phyloP scores from a whole-genome alignment of 2,888 invertebrate genomes.

The Galeruca laticollis region DNA sequence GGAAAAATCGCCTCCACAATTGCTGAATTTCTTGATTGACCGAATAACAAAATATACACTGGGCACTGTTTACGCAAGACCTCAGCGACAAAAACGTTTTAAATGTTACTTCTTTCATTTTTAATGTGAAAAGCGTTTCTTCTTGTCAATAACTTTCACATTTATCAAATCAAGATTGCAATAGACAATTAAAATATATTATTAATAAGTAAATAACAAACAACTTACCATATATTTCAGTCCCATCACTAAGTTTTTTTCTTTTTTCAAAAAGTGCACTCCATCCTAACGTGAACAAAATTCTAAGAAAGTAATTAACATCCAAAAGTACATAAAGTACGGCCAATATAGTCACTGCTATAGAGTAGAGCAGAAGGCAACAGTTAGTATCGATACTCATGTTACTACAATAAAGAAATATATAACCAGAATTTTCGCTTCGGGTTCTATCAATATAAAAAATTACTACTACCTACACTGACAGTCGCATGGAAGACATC shows the following conservation, averaged over 20 bases:
- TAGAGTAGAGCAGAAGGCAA: constrained; percentile 63
- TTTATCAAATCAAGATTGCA: not conserved
- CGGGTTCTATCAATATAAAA: not conserved
- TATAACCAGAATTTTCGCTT: not conserved
- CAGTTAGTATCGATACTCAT: constrained; percentile 50
- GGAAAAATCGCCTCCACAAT: too few species aligned
- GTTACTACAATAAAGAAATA: constrained; percentile 10
- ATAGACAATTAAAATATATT: constrained; percentile 41
- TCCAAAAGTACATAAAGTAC: constrained; percentile 81
- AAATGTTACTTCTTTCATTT: too few species aligned
- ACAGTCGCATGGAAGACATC: constrained; percentile 4
- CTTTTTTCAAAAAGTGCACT: constrained; percentile 79
- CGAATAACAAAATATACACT: too few species aligned
- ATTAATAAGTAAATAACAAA: not conserved
- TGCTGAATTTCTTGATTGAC: too few species aligned
- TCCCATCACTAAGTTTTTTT: constrained; percentile 77
- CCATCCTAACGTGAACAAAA: constrained; percentile 76
- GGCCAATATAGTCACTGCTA: constrained; percentile 62
- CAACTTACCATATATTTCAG: constrained; percentile 80
- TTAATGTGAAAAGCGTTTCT: too few species aligned
- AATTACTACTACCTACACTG: not conserved
- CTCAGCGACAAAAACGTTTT: too few species aligned
- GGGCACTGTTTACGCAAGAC: too few species aligned
- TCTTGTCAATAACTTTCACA: too few species aligned
- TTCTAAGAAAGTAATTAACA: constrained; percentile 83